These are phyloP conservation scores for Chalcis sispes DNA, from an alignment of 2,888 invertebrate genomes.

Conservation along the genomic window DNA sequence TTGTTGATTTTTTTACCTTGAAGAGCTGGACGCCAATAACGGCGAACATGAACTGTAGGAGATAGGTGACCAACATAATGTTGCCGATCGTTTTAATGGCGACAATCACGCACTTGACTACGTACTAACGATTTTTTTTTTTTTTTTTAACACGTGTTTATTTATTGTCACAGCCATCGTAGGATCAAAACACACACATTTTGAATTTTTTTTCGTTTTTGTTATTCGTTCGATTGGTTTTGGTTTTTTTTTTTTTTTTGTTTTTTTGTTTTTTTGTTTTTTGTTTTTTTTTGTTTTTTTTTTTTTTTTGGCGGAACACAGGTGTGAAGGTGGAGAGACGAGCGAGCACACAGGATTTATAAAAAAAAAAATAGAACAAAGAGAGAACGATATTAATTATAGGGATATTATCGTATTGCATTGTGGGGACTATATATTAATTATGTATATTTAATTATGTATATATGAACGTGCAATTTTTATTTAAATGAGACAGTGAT, in stretches of 20 bases:
- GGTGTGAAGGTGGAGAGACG: slow-evolving; percentile 55
- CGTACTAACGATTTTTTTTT: slow-evolving; percentile 83
- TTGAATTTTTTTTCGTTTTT: no score
- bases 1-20: slow-evolving; percentile 85
- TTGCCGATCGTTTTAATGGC: slow-evolving; percentile 99
- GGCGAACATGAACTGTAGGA: slow-evolving; percentile 99
- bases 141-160: slow-evolving; percentile 21
- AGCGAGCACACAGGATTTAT: slow-evolving; percentile 59
- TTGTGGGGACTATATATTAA: slow-evolving; percentile 19
- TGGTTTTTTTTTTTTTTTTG: no score
- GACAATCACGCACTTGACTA: slow-evolving; percentile 99
- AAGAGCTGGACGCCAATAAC: slow-evolving; percentile 99
- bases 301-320: slow-evolving; percentile 51
- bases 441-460: slow-evolving; percentile 30
- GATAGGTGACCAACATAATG: slow-evolving; percentile 99
- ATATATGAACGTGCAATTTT: slow-evolving; percentile 38
- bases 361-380: slow-evolving; percentile 53
- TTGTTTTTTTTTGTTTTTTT: slow-evolving; percentile 47
- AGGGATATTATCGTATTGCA: background rate
- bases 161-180: slow-evolving; percentile 65
- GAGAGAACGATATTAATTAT: slow-evolving; percentile 53
- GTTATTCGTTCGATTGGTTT: no score
- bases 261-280: slow-evolving; percentile 50
- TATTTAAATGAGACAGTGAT: slow-evolving; percentile 42
- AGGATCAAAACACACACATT: slow-evolving; percentile 68